Evolutionary conservation across 2,797 vertebrate genomes (phyloP).

Genomic region (Phataginus tetradactyla): DNA sequence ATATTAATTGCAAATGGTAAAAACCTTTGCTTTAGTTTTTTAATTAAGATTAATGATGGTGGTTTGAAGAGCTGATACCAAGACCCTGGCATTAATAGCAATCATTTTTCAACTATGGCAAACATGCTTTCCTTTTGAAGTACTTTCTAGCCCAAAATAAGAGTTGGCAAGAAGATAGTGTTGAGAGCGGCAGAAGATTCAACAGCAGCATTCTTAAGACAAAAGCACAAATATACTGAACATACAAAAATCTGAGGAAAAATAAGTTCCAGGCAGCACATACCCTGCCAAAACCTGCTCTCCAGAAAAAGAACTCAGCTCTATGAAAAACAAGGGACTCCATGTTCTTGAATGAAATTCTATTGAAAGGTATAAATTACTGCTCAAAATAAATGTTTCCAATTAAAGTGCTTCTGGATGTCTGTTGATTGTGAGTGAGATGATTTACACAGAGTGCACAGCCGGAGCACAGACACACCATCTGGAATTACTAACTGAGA

Average conservation of each 20-base stretch:
- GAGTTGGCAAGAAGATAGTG: conserved; percentile 48
- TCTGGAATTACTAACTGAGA: conserved; percentile 80
- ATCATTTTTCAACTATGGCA: conserved; percentile 72
- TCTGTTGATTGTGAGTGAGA: conserved; percentile 69
- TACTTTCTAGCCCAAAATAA: neutral
- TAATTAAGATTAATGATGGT: conserved; percentile 81
- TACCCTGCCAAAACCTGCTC: neutral
- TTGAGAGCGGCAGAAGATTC: neutral
- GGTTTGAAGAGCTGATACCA: conserved; percentile 60
- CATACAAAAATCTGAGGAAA: neutral
- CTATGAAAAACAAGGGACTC: neutral
- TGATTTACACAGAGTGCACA: conserved; percentile 70
- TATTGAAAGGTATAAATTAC: conserved; percentile 67
- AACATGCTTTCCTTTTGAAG: conserved; percentile 37
- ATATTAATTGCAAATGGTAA: conserved; percentile 74
- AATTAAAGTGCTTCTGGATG: conserved; percentile 63
- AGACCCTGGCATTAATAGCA: conserved; percentile 59
- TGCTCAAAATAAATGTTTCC: conserved; percentile 67
- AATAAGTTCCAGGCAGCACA: neutral
- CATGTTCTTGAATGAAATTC: conserved; percentile 52
- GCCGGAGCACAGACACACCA: conserved; percentile 56
- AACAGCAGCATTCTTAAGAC: neutral
- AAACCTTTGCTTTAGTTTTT: conserved; percentile 70
- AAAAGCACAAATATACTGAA: conserved; percentile 41
- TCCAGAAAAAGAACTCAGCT: conserved; percentile 11